Conservation (phyloP, 1,140 invertebrate species). For the Drosophila jambulina region DNA sequence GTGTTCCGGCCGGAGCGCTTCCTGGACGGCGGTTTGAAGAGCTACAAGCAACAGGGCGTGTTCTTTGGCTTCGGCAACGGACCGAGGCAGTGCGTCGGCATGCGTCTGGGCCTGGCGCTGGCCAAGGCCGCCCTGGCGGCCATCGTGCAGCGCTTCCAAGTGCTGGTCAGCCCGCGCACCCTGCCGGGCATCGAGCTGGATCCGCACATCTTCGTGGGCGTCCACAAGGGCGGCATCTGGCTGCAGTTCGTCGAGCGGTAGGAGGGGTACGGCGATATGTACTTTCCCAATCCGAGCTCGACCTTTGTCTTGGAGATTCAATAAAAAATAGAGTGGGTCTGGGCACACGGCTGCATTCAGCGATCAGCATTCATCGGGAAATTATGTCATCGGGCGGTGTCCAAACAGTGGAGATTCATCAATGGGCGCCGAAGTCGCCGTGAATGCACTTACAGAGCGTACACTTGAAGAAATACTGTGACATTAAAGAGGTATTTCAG, state of each 20-base stretch:
- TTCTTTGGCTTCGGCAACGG: slow-evolving; percentile 90
- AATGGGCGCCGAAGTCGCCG: not conserved
- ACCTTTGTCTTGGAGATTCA: not conserved
- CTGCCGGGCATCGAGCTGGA: slow-evolving; percentile 58
- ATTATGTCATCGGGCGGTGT: slow-evolving; percentile 29
- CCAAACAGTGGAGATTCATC: slow-evolving; percentile 21
- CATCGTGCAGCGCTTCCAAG: slow-evolving; percentile 64
- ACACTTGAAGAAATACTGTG: slow-evolving; percentile 3
- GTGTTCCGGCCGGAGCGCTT: slow-evolving; percentile 88
- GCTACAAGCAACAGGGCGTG: slow-evolving; percentile 80
- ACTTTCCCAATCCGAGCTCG: slow-evolving; percentile 1
- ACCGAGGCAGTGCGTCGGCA: slow-evolving; percentile 88
- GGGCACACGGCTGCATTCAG: not conserved
- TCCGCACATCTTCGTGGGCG: slow-evolving; percentile 68
- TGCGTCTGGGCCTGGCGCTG: slow-evolving; percentile 65
- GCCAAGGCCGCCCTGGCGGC: slow-evolving; percentile 75
- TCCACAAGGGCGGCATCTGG: slow-evolving; percentile 78
- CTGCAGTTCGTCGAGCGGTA: slow-evolving; percentile 55
- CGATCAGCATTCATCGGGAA: slow-evolving; percentile 7
- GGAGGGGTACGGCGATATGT: not conserved
- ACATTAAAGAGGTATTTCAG: too few species aligned
- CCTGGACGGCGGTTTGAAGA: slow-evolving; percentile 84
- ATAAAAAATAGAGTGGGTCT: slow-evolving; percentile 30
- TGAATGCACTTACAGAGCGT: slow-evolving; percentile 3
- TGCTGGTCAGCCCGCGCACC: slow-evolving; percentile 61